A percentile compares a stretch with the other conserved stretches of the same genome.
These are phyloP conservation scores for Meteorus colon DNA, from an alignment of 2,888 invertebrate genomes.

Conservation along the genomic window DNA sequence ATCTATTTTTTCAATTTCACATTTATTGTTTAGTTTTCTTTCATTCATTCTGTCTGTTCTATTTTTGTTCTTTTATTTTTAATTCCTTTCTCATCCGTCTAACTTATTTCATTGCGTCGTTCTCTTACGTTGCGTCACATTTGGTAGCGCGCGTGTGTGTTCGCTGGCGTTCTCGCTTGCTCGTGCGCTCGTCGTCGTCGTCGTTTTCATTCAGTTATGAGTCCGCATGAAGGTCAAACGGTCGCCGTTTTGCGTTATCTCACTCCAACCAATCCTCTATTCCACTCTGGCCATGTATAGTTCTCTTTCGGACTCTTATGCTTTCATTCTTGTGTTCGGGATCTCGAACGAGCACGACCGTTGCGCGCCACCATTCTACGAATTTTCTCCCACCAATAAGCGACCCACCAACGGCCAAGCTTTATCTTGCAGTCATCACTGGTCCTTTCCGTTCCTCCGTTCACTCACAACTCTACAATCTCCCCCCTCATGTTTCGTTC, in stretches of 20 bases:
- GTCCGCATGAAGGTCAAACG: constrained; percentile 69
- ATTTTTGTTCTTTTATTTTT: constrained; percentile 1
- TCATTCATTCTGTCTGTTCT: not conserved
- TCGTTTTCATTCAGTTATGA: constrained; percentile 67
- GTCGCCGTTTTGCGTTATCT: constrained; percentile 53
- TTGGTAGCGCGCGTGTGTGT: not conserved
- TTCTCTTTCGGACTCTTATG: constrained; percentile 2
- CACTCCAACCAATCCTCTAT: constrained; percentile 37
- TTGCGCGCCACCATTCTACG: constrained; percentile 11
- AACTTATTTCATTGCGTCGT: not conserved
- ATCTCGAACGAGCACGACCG: constrained; percentile 6
- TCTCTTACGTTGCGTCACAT: not conserved
- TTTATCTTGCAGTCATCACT: constrained; percentile 12
- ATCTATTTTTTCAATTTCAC: too few species aligned
- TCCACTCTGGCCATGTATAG: constrained; percentile 17
- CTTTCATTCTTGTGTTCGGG: not conserved
- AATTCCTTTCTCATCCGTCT: not conserved
- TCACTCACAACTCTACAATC: not conserved
- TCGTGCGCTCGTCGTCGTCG: not conserved
- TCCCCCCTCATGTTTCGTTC: constrained; percentile 5
- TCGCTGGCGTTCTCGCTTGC: not conserved
- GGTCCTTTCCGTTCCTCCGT: constrained; percentile 10
- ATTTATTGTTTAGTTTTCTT: not conserved
- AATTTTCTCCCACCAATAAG: not conserved
- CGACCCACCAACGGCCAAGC: not conserved